Evolutionary conservation across 1,140 invertebrate species (phyloP).

Genomic region (Scaptomyza montana): DNA sequence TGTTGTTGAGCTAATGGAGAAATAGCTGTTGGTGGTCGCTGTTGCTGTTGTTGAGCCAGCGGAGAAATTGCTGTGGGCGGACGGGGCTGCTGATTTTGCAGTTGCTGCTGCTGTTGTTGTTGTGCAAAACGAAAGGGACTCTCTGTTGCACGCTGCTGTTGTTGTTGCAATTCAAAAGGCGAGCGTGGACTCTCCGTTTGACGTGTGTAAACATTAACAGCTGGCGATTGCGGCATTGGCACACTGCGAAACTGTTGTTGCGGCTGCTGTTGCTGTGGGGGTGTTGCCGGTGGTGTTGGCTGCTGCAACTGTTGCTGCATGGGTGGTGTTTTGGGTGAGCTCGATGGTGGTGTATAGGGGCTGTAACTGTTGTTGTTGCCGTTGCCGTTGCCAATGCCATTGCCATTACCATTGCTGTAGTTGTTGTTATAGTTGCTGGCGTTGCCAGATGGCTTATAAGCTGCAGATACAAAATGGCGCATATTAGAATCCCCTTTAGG

Average conservation of each 20-base stretch:
- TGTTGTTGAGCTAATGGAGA: constrained; percentile 63
- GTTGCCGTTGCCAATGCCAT: constrained; percentile 21
- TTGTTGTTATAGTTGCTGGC: constrained; percentile 31
- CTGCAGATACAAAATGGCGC: constrained; percentile 27
- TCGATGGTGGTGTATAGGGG: constrained; percentile 36
- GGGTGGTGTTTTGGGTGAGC: constrained; percentile 30
- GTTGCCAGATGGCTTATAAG: constrained; percentile 55
- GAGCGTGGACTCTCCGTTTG: constrained; percentile 72
- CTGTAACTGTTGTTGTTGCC: constrained; percentile 42
- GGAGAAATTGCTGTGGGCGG: constrained; percentile 43
- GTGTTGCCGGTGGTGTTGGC: constrained; percentile 48
- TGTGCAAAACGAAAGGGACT: no score
- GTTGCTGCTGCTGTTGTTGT: constrained; percentile 50
- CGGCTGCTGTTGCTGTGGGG: constrained; percentile 47
- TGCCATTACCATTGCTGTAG: constrained; percentile 20
- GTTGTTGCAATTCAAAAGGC: constrained; percentile 56
- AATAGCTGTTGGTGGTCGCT: constrained; percentile 29
- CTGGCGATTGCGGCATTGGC: constrained; percentile 69
- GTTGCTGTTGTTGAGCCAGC: constrained; percentile 39
- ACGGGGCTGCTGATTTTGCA: constrained; percentile 33
- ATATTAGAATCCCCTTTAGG: not conserved
- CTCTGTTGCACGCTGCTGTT: constrained; percentile 19
- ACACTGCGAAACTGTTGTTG: constrained; percentile 73
- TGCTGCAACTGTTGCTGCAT: constrained; percentile 43
- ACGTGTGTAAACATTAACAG: constrained; percentile 72